These are phyloP conservation scores for Cyclophora albipunctata DNA, from an alignment of 2,888 invertebrate species.

Conservation along the genomic window DNA sequence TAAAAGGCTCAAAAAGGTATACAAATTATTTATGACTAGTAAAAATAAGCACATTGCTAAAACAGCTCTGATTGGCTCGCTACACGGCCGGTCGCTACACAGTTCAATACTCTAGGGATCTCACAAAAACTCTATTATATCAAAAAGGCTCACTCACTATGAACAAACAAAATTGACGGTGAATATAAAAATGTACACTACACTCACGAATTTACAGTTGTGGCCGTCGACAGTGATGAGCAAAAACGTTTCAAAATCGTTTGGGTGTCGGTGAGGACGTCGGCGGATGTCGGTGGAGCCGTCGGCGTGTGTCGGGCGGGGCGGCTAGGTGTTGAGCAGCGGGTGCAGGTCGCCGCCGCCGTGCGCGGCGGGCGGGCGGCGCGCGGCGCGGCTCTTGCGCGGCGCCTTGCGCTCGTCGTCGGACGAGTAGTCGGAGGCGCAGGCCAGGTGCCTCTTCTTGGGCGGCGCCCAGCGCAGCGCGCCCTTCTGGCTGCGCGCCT, in stretches of 20 bases:
- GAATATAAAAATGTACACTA: constrained; percentile 25
- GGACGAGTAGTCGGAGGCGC: constrained; percentile 60
- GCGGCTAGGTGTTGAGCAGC: constrained; percentile 53
- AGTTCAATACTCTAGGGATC: constrained; percentile 50
- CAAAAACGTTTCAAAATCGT: background rate
- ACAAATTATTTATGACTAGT: constrained; percentile 72
- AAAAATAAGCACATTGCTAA: constrained; percentile 60
- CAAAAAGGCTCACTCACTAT: constrained; percentile 45
- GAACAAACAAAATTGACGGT: constrained; percentile 38
- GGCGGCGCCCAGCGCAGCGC: constrained; percentile 54
- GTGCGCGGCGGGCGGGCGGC: constrained; percentile 57
- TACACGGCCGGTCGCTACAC: constrained; percentile 33
- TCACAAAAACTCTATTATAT: constrained; percentile 43
- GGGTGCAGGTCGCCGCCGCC: constrained; percentile 64
- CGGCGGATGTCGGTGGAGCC: background rate
- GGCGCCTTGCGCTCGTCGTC: constrained; percentile 56
- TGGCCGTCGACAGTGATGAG: too few species aligned
- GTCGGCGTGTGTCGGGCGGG: constrained; percentile 53
- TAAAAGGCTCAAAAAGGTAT: constrained; percentile 15
- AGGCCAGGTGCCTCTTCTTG: constrained; percentile 59
- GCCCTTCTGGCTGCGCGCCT: constrained; percentile 41
- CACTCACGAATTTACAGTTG: constrained; percentile 28
- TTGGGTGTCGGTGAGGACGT: background rate
- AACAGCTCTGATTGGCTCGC: constrained; percentile 29
- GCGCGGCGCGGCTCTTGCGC: constrained; percentile 46